These are phyloP conservation scores for Potamilus streckersoni DNA, from an alignment of 1,140 invertebrate genomes.

Conservation along the genomic window DNA sequence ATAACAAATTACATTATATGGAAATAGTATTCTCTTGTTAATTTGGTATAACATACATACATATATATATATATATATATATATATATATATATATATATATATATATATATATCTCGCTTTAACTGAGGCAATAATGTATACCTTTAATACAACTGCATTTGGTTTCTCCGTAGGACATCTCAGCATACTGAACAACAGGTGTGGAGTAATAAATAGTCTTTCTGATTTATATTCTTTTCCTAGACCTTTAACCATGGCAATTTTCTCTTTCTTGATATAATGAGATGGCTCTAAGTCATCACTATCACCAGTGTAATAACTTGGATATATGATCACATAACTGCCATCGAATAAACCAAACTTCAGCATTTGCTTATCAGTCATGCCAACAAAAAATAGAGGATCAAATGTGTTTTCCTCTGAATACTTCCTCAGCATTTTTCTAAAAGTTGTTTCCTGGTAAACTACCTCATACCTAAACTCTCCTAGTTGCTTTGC, in stretches of 20 bases:
- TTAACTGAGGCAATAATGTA: too few relatives aligned
- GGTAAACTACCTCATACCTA: constrained; percentile 28
- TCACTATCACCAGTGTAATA: constrained; percentile 14
- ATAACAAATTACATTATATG: too few relatives aligned
- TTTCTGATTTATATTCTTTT: constrained; percentile 35
- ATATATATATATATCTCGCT: too few relatives aligned
- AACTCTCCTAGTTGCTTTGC: constrained; percentile 14
- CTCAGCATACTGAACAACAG: constrained; percentile 49
- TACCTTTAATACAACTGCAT: constrained; percentile 18
- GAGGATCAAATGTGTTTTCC: constrained; percentile 41
- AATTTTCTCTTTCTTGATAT: constrained; percentile 28
- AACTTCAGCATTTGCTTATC: constrained; percentile 43
- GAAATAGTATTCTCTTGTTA: too few relatives aligned
- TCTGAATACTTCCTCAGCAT: constrained; percentile 22
- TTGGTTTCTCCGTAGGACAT: constrained; percentile 9
- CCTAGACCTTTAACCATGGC: constrained; percentile 48
- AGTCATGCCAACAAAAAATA: constrained; percentile 48
- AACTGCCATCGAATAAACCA: constrained; percentile 48
- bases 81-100: too few relatives aligned
- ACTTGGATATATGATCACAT: constrained; percentile 34
- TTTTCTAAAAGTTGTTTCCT: constrained; percentile 18
- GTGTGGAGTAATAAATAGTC: constrained; percentile 45
- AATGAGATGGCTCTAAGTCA: not conserved
- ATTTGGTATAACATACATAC: too few relatives aligned
- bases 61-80: too few relatives aligned